These are phyloP conservation scores for Apis cerana DNA, from an alignment of 1,140 invertebrate genomes.

Conservation along the genomic window DNA sequence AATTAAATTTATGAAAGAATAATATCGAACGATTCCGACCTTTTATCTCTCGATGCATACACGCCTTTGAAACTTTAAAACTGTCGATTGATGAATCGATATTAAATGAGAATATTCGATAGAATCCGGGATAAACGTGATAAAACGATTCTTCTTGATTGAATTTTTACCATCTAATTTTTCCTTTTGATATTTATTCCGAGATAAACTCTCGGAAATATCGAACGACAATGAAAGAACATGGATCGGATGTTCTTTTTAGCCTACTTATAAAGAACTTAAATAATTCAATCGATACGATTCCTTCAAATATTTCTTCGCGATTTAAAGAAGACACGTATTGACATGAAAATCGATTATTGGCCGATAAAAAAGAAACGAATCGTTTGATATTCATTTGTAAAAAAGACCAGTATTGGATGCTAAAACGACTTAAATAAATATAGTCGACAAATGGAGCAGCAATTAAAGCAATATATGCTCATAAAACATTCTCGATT, in stretches of 20 bases:
- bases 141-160: background rate
- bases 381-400: background rate
- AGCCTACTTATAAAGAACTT: too few species aligned
- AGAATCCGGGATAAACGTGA: background rate
- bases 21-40: background rate
- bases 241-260: background rate
- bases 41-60: background rate
- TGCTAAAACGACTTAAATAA: background rate
- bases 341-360: background rate
- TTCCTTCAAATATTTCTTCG: background rate
- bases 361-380: too few species aligned
- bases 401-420: background rate
- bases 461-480: constrained; percentile 1
- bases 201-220: background rate
- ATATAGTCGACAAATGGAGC: background rate
- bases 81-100: background rate
- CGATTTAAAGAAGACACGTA: too few species aligned
- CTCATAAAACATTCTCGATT: constrained; percentile 6
- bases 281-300: background rate
- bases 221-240: background rate
- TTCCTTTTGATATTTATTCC: background rate
- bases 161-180: background rate
- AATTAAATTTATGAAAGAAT: background rate
- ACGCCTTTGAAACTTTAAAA: background rate
- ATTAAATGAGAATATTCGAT: background rate